Evolutionary conservation across 2,888 invertebrate genomes (phyloP).

Genomic region (Bursaphelenchus okinawaensis): DNA sequence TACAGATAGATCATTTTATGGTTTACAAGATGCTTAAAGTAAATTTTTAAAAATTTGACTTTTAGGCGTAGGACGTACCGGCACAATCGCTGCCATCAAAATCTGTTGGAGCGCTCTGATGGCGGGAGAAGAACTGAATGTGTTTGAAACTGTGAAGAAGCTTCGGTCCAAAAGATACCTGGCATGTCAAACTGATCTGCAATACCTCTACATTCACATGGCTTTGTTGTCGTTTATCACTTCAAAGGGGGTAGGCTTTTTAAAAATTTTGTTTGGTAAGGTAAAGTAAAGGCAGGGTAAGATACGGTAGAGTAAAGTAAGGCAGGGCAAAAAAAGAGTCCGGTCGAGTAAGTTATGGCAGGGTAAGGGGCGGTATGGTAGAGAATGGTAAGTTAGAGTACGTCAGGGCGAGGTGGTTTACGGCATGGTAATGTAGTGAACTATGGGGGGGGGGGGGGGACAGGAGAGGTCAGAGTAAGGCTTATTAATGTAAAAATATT

Average conservation of each 20-base stretch:
- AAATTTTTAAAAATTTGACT: no score
- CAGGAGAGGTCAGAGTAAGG: no score
- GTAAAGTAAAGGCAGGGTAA: no score
- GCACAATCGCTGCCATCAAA: conserved; percentile 45
- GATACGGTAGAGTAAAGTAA: no score
- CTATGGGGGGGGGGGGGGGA: no score
- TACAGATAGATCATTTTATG: no score
- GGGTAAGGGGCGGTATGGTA: no score
- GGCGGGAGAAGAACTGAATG: conserved; percentile 22
- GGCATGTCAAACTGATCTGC: conserved; percentile 44
- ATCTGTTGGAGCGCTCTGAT: conserved; percentile 22
- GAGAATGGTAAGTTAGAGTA: no score
- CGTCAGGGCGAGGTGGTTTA: no score
- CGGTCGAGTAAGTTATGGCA: conserved; percentile 5
- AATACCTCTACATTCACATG: conserved; percentile 46
- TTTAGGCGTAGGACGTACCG: conserved; percentile 38
- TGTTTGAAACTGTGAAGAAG: conserved; percentile 28
- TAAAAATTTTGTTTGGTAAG: not conserved
- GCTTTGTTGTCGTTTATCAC: conserved; percentile 33
- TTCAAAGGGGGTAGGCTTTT: conserved; percentile 20
- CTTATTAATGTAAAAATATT: no score
- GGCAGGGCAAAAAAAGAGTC: no score
- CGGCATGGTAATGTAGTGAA: no score
- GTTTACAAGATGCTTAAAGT: not conserved
- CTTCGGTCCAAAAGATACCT: conserved; percentile 38